Evolutionary conservation across 35 echinoderm and acorn worm species (phyloP).

Genomic region (Ophiothrix spiculata): DNA sequence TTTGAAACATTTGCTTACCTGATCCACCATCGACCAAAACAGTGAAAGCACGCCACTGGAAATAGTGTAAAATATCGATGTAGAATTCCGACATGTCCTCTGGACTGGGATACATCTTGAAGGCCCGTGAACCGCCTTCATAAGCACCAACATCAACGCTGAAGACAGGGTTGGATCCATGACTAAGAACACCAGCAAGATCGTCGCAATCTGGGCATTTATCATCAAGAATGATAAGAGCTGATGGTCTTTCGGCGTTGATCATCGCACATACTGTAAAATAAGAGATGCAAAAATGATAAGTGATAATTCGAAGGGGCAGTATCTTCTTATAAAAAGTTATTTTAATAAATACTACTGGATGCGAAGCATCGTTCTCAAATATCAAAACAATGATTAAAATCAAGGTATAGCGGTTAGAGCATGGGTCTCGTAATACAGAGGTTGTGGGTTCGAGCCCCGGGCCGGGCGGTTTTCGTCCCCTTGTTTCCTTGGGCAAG

Average conservation of each 20-base stretch:
- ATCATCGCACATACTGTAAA: slow-evolving; percentile 59
- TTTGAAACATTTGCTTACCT: slow-evolving; percentile 49
- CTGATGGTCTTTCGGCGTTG: slow-evolving; percentile 48
- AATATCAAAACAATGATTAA: no score
- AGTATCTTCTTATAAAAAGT: no score
- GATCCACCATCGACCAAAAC: slow-evolving; percentile 50
- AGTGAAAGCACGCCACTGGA: slow-evolving; percentile 66
- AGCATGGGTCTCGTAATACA: no score
- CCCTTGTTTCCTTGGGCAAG: no score
- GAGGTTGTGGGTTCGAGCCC: no score
- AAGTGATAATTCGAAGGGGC: no score
- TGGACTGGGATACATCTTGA: slow-evolving; percentile 76
- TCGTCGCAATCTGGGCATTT: slow-evolving; percentile 55
- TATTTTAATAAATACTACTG: no score
- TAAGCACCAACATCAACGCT: slow-evolving; percentile 47
- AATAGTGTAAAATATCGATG: slow-evolving; percentile 66
- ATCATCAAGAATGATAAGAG: slow-evolving; percentile 62
- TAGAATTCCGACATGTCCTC: slow-evolving; percentile 62
- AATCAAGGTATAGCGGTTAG: no score
- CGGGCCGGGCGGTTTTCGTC: no score
- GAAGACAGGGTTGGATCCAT: slow-evolving; percentile 69
- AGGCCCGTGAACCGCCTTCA: slow-evolving; percentile 57
- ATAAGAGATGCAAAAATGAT: no score
- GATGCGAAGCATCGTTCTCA: no score
- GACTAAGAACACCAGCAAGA: slow-evolving; percentile 63